Base-by-base conservation (phyloP, 1,140 invertebrate genomes). In the Cylas formicarius region DNA sequence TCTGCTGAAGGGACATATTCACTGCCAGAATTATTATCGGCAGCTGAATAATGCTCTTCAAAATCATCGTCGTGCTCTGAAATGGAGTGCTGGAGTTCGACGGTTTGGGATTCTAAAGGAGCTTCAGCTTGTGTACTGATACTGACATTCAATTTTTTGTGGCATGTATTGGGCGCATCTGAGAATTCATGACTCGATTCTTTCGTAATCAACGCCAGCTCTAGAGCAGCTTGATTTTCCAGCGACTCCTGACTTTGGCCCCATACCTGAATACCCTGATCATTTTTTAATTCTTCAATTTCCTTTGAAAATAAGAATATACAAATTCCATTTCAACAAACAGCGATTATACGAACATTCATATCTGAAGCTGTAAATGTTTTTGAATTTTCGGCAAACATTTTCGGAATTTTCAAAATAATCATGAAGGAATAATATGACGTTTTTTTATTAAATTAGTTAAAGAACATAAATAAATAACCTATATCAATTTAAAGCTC, bases 1-100 rank as follows among this genome's bases (percentile, higher is more conserved):
- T 52, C 60, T 41, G 71, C 72, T 34, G 73, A 75, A 4, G 76
- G 77, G 41, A 74, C 18, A 62, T 80, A 81, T 63, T 78, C 77
- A 64, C 74, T 77, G 26, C 61, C 70, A 24, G 66, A 71, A 50
- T 57, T 29, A 31, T 17, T 31, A 11, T 17, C 5, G 11, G 4
- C 29, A 31, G 13, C 22, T 17, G 2, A 3, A 2, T 18, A 5
- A 35, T 40, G 10, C 11, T 14, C 41, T 4, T n/a, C 35, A 23
- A n/a, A 11, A 39, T 46, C 21, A n/a, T 22, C 21, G 27, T 7
- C n/a, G 4, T 17, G 13, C 4, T 39, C 22, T 24, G 17, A 13
- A 1, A n/a, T n/a, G n/a, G n/a, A n/a, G n/a, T 39, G 8, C 6
- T 31, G 13, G 6, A 6, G 7, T 31, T 31, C 29, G 11, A 13